A percentile compares a stretch with the other conserved stretches of the same genome.
phyloP scores from a whole-genome alignment of 2,888 invertebrate genomes.

The Cerastoderma edule region DNA sequence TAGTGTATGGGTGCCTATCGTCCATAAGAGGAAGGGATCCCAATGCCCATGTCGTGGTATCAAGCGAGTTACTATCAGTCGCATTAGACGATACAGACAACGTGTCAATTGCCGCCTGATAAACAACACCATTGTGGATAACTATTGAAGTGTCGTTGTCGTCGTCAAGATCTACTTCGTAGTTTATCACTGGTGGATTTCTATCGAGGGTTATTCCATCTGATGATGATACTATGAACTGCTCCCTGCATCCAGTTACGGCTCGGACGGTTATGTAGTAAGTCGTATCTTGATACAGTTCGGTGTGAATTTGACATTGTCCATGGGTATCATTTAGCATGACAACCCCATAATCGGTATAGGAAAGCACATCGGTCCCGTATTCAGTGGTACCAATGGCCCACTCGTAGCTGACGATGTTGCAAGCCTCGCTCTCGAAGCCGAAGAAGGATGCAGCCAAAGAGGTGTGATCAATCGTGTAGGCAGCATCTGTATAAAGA shows the following conservation, averaged over 20 bases:
- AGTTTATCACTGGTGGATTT: conserved; percentile 51
- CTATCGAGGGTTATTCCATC: conserved; percentile 70
- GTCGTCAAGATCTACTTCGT: conserved; percentile 21
- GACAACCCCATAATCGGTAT: conserved; percentile 69
- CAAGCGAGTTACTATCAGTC: conserved; percentile 47
- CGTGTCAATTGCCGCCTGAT: conserved; percentile 50
- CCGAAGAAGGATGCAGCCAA: conserved; percentile 71
- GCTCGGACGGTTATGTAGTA: conserved; percentile 70
- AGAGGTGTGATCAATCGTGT: conserved; percentile 64
- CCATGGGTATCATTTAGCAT: conserved; percentile 66
- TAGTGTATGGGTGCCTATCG: conserved; percentile 39
- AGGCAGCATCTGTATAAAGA: conserved; percentile 58
- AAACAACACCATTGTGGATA: conserved; percentile 36
- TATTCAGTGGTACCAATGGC: conserved; percentile 68
- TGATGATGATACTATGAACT: conserved; percentile 68
- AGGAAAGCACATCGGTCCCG: conserved; percentile 67
- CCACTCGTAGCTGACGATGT: conserved; percentile 72
- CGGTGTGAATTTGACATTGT: conserved; percentile 65
- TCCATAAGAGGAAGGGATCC: conserved; percentile 39
- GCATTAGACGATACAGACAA: conserved; percentile 46
- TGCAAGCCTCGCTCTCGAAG: conserved; percentile 72
- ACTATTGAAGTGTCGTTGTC: conserved; percentile 39
- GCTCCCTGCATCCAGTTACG: conserved; percentile 67
- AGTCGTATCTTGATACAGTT: conserved; percentile 62
- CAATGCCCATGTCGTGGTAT: conserved; percentile 33